These are phyloP conservation scores for Drosophila obscura DNA, from an alignment of 1,140 invertebrate genomes.

Conservation along the genomic window DNA sequence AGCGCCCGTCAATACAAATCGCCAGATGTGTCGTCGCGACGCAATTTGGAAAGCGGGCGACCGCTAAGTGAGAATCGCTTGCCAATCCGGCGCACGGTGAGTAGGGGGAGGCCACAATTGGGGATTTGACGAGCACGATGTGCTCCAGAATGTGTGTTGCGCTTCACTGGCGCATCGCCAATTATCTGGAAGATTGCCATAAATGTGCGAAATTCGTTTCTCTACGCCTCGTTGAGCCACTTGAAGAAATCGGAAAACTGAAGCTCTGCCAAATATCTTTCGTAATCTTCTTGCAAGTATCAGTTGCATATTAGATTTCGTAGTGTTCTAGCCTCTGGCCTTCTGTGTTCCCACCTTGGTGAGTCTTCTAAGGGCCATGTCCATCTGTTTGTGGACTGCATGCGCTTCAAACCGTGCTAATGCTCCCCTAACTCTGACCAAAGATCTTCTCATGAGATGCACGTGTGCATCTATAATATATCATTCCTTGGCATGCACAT, in stretches of 20 bases:
- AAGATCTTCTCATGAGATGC: too few relatives aligned
- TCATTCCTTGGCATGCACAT: too few relatives aligned
- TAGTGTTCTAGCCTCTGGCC: constrained; percentile 23
- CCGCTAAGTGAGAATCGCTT: constrained; percentile 74
- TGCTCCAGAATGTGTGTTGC: constrained; percentile 52
- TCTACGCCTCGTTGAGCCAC: constrained; percentile 63
- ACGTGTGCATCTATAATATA: too few relatives aligned
- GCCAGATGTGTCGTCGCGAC: constrained; percentile 61
- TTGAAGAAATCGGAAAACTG: background rate
- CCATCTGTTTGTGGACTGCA: too few relatives aligned
- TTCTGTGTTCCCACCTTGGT: constrained; percentile 22
- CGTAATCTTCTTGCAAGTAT: constrained; percentile 10
- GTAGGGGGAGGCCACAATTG: constrained; percentile 14
- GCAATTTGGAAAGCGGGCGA: constrained; percentile 65
- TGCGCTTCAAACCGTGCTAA: too few relatives aligned
- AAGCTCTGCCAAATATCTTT: constrained; percentile 25
- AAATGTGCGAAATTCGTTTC: constrained; percentile 58
- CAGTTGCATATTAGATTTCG: constrained; percentile 49
- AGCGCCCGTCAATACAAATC: constrained; percentile 73
- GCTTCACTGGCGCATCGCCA: constrained; percentile 63
- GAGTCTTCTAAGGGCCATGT: constrained; percentile 8
- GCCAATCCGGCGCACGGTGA: constrained; percentile 65
- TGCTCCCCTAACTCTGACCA: too few relatives aligned
- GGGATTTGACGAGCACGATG: constrained; percentile 10
- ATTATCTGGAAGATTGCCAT: constrained; percentile 52